A percentile compares a stretch with the other conserved stretches of the same genome.
phyloP scores from a whole-genome alignment of 2,888 invertebrate genomes.

The Colostygia pectinataria region DNA sequence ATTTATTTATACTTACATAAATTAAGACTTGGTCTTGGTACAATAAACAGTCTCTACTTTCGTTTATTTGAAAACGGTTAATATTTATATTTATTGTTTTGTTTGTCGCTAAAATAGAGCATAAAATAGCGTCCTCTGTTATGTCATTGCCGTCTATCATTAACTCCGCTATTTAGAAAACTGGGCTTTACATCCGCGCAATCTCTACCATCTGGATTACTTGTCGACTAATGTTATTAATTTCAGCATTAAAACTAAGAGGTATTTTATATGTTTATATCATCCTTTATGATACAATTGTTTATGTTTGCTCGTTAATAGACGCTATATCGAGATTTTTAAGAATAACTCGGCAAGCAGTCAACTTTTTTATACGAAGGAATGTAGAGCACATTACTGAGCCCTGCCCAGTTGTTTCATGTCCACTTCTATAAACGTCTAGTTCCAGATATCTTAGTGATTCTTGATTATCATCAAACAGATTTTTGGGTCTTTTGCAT shows the following conservation, averaged over 20 bases:
- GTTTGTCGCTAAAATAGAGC: too few species aligned
- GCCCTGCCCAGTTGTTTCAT: too few species aligned
- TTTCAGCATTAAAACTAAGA: conserved; percentile 35
- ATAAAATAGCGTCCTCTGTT: too few species aligned
- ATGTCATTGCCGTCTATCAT: too few species aligned
- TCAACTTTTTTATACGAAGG: not conserved
- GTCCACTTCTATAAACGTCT: too few species aligned
- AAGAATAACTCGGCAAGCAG: conserved; percentile 1
- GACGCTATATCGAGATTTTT: conserved; percentile 27
- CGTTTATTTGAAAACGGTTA: too few species aligned
- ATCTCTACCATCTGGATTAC: conserved; percentile 22
- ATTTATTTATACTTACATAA: too few species aligned
- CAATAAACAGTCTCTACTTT: conserved; percentile 10
- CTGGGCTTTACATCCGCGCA: not conserved
- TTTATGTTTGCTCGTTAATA: conserved; percentile 32
- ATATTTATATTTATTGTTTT: too few species aligned
- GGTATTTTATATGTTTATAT: conserved; percentile 38
- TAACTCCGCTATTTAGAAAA: too few species aligned
- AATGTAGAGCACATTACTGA: not conserved
- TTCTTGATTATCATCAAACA: too few species aligned
- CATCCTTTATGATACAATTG: conserved; percentile 30
- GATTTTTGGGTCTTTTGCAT: not conserved
- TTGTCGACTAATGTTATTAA: conserved; percentile 35
- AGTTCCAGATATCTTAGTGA: too few species aligned
- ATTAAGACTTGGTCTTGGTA: conserved; percentile 1